phyloP scores from a whole-genome alignment of 2,888 invertebrate genomes.

The Caradrina clavipalpis region DNA sequence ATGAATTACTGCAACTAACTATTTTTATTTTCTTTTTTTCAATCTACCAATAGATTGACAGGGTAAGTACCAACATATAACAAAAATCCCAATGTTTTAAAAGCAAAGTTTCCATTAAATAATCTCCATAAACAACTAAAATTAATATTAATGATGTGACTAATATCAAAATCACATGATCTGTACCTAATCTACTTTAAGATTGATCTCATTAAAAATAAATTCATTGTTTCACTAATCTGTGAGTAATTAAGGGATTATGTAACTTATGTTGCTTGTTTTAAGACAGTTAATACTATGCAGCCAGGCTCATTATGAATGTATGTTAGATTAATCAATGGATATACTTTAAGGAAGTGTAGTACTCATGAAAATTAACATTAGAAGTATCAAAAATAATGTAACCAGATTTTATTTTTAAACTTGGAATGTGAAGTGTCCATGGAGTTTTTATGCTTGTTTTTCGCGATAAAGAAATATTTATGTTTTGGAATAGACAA shows the following conservation, averaged over 20 bases:
- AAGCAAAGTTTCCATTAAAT: slow-evolving; percentile 12
- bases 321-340: not conserved
- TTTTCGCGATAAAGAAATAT: too few relatives aligned
- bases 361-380: not conserved
- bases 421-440: too few relatives aligned
- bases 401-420: too few relatives aligned
- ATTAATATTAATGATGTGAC: slow-evolving; percentile 38
- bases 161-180: slow-evolving; percentile 24
- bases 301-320: slow-evolving; percentile 21
- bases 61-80: slow-evolving; percentile 70
- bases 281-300: slow-evolving; percentile 24
- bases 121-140: slow-evolving; percentile 4
- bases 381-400: too few relatives aligned
- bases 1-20: not conserved
- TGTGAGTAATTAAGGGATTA: not conserved
- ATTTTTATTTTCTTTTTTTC: slow-evolving; percentile 52
- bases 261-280: slow-evolving; percentile 1
- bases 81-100: not conserved
- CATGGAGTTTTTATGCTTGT: too few relatives aligned
- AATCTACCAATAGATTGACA: slow-evolving; percentile 73
- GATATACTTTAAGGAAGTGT: not conserved
- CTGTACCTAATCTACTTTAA: slow-evolving; percentile 10
- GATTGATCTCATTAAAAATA: slow-evolving; percentile 5
- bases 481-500: too few relatives aligned
- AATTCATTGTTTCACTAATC: slow-evolving; percentile 15